Conservation (phyloP, 2,113 vertebrate species). For the Cynocephalus volans region DNA sequence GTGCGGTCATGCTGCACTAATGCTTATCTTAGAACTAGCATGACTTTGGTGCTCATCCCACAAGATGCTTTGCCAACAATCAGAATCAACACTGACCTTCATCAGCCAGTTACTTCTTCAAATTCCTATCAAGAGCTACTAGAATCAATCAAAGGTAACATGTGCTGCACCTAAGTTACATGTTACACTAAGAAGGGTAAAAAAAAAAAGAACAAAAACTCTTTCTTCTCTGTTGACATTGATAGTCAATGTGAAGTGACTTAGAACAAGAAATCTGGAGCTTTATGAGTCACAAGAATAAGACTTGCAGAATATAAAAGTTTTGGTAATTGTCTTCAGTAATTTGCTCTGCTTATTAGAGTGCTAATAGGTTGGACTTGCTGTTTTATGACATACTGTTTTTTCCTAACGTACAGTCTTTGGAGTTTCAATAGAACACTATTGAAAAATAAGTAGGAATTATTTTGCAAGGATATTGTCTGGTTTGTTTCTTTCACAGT, state of each 20-base stretch:
- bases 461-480: constrained; percentile 16
- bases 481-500: constrained; percentile 57
- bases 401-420: constrained; percentile 19
- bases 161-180: not conserved
- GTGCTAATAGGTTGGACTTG: constrained; percentile 30
- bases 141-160: not conserved
- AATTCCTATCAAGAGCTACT: not conserved
- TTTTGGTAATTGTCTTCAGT: constrained; percentile 51
- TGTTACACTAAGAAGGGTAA: not conserved
- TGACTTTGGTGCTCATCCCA: not conserved
- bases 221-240: not conserved
- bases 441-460: constrained; percentile 63
- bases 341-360: constrained; percentile 52
- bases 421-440: constrained; percentile 37
- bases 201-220: not conserved
- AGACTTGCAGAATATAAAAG: constrained; percentile 12
- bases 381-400: not conserved
- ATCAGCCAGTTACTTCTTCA: not conserved
- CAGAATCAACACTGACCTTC: not conserved
- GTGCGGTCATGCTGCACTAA: not conserved
- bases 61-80: not conserved
- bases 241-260: not conserved
- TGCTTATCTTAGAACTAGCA: not conserved
- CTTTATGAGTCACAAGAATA: constrained; percentile 54
- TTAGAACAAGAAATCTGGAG: not conserved